Base-by-base conservation (phyloP, 2,113 vertebrate genomes). In the Oryzias melastigma region DNA sequence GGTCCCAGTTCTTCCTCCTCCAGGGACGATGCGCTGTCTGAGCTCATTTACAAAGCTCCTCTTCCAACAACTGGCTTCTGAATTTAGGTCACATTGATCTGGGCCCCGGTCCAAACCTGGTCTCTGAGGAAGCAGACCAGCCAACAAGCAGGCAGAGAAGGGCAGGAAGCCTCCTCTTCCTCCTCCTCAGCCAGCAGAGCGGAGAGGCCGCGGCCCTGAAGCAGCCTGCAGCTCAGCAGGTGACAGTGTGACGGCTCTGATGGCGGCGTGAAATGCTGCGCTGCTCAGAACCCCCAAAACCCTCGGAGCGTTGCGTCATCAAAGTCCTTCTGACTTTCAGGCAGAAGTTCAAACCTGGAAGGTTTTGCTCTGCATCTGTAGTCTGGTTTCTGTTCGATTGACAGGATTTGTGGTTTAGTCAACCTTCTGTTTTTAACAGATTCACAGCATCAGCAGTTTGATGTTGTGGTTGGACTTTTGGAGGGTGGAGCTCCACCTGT, bases 61-160 rank as follows among this genome's bases (percentile, higher is more conserved):
- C 83, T 88, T 74, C 74, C 46, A 66, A 85, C 89, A 84, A 87
- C 85, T 91, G 86, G 59, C 87, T 87, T 89, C 84, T 88, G 87
- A 90, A 91, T 92, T 85, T 90, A 89, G 90, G 90, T 92, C 89
- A 90, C 85, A 88, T 87, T 85, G 87, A 90, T 90, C 88, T 87
- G 89, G 90, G 91, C 90, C 83, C 75, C 18, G 6, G 78, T 88
- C 91, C 91, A 91, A 88, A 80, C 63, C 49, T 29, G 14, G 62
- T 82, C 85, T 86, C 89, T 2, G 5, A 40, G 84, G 88, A 82
- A 43, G 69, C 45, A 13, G 1, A 50, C 20, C 47, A 70, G 75
- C 73, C 71, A 75, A 57, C 46, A 71, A 66, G 79, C 70, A 55
- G 63, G 73, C 78, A 69, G 71, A 58, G 64, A 64, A 71, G 67